Percentiles rank a stretch among this genome's conserved stretches.
Conservation (phyloP, 92 coral and sea anemone species). For the Zoanthus sansibaricus region DNA sequence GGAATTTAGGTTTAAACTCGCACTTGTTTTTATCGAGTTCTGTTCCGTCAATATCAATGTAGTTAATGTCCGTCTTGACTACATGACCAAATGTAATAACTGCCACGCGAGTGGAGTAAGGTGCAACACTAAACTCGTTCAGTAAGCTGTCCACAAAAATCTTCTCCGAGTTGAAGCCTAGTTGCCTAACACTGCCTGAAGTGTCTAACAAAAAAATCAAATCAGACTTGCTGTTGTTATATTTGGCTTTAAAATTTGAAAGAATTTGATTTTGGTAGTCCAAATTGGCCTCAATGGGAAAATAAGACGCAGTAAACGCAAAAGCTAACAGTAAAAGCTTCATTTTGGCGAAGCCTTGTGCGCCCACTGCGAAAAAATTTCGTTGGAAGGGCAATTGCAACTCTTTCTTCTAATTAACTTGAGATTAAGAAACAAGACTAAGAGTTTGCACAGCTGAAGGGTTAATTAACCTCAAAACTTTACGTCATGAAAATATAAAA, state of each 20-base stretch:
- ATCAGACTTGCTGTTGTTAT: slow-evolving; percentile 95
- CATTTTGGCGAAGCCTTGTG: slow-evolving; percentile 20
- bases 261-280: slow-evolving; percentile 68
- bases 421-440: not conserved
- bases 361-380: slow-evolving; percentile 2
- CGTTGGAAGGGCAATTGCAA: not conserved
- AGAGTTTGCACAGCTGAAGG: slow-evolving; percentile 21
- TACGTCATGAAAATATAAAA: not conserved
- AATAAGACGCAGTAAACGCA: slow-evolving; percentile 1
- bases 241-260: slow-evolving; percentile 68
- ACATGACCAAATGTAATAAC: slow-evolving; percentile 83
- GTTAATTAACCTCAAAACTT: slow-evolving; percentile 7
- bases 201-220: slow-evolving; percentile 86
- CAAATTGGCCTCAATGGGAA: slow-evolving; percentile 49
- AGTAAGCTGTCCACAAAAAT: slow-evolving; percentile 85
- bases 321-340: slow-evolving; percentile 10
- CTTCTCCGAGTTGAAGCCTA: slow-evolving; percentile 83
- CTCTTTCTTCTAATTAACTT: slow-evolving; percentile 5
- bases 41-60: slow-evolving; percentile 77
- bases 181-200: slow-evolving; percentile 88
- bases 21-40: slow-evolving; percentile 85
- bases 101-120: slow-evolving; percentile 88
- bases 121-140: slow-evolving; percentile 91
- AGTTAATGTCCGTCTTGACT: slow-evolving; percentile 84
- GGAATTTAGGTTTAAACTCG: slow-evolving; percentile 86